These are phyloP conservation scores for Notolabrus celidotus DNA, from an alignment of 2,797 vertebrate species.

Conservation along the genomic window DNA sequence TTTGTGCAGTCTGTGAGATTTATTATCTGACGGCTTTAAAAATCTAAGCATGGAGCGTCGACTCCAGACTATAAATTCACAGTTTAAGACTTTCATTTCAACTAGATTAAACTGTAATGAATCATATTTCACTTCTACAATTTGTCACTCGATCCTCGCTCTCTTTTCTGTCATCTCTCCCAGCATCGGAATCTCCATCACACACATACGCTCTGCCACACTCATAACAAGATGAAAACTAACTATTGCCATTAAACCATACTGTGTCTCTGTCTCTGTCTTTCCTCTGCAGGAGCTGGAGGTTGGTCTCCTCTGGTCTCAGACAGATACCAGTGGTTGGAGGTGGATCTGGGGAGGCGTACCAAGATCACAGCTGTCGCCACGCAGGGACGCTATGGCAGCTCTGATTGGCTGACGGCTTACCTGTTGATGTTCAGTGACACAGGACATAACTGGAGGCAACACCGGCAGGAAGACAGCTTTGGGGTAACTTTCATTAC, in stretches of 20 bases:
- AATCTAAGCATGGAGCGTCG: background rate
- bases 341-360: slow-evolving; percentile 91
- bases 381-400: slow-evolving; percentile 92
- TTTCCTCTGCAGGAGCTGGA: slow-evolving; percentile 81
- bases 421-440: slow-evolving; percentile 94
- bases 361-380: slow-evolving; percentile 90
- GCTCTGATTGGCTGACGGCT: slow-evolving; percentile 93
- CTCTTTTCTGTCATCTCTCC: slow-evolving; percentile 1
- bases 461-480: slow-evolving; percentile 90
- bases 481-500: slow-evolving; percentile 79
- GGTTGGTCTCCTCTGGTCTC: slow-evolving; percentile 92
- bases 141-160: background rate
- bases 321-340: slow-evolving; percentile 90
- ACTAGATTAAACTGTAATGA: slow-evolving; percentile 41
- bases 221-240: background rate
- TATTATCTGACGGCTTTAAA: slow-evolving; percentile 27
- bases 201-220: background rate
- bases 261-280: slow-evolving; percentile 16
- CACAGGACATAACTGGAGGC: slow-evolving; percentile 93
- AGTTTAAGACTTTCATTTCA: slow-evolving; percentile 39
- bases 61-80: slow-evolving; percentile 13
- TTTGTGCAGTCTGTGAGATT: slow-evolving; percentile 11
- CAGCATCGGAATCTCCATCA: background rate
- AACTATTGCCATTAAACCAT: slow-evolving; percentile 9
- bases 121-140: slow-evolving; percentile 28